phyloP scores from a whole-genome alignment of 37 sponge, comb jelly and placozoan genomes.

The Aplysina aerophoba region DNA sequence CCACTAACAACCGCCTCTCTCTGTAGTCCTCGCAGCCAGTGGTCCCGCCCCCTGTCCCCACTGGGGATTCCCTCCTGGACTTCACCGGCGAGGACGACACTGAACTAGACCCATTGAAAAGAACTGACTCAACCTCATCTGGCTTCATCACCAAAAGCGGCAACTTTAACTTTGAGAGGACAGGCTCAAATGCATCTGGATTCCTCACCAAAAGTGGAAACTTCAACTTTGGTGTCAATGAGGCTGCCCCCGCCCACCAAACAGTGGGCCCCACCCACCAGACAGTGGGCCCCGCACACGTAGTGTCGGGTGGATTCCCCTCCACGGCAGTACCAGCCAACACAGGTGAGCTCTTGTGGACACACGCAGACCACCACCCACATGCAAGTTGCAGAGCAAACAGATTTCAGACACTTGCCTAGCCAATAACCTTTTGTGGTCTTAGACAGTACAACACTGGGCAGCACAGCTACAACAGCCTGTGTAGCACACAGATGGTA shows the following conservation, averaged over 20 bases:
- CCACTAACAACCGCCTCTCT: not conserved
- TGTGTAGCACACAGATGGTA: too few relatives aligned
- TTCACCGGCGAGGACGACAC: constrained; percentile 29
- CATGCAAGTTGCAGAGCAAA: too few relatives aligned
- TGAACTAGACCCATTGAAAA: constrained; percentile 24
- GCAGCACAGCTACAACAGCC: too few relatives aligned
- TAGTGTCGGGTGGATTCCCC: not conserved
- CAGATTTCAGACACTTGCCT: too few relatives aligned
- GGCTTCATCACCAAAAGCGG: constrained; percentile 16
- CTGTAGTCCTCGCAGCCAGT: not conserved
- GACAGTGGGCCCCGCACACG: too few relatives aligned
- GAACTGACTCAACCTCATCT: not conserved
- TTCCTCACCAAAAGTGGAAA: constrained; percentile 21
- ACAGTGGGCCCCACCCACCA: too few relatives aligned
- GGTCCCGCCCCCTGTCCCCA: not conserved
- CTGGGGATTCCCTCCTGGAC: constrained; percentile 34
- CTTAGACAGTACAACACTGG: too few relatives aligned
- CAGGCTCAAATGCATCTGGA: not conserved
- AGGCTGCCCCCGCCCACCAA: too few relatives aligned
- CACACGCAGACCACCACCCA: too few relatives aligned
- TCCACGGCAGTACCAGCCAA: not conserved
- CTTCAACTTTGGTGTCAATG: constrained; percentile 2
- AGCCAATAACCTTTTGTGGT: too few relatives aligned
- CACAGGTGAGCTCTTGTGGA: constrained; percentile 9
- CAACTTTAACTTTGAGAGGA: constrained; percentile 16